Conservation (phyloP, 2,113 vertebrate species). For the Mellivora capensis region DNA sequence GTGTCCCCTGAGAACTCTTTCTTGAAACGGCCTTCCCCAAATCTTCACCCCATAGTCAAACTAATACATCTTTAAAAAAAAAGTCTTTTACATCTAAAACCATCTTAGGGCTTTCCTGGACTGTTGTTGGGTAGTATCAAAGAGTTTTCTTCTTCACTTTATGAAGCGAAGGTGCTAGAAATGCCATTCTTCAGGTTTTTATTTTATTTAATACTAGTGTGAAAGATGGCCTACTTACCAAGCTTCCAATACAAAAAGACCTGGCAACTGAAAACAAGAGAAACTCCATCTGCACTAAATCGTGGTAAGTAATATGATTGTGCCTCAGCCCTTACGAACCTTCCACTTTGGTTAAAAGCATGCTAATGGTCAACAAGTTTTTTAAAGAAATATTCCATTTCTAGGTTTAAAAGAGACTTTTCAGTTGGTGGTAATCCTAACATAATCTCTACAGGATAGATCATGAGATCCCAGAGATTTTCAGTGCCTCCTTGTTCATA, state of each 20-base stretch:
- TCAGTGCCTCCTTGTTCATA: rapidly evolving
- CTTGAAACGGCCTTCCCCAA: neutral
- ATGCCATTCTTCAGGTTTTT: neutral
- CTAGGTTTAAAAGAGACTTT: neutral
- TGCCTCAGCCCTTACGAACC: neutral
- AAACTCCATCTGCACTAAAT: neutral
- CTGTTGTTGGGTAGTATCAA: neutral
- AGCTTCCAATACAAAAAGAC: neutral
- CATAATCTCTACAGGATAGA: neutral
- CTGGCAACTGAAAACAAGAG: neutral
- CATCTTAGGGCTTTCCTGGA: neutral
- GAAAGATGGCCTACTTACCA: neutral
- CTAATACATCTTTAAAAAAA: neutral
- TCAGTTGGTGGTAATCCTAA: neutral
- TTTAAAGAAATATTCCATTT: neutral
- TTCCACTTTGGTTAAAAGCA: neutral
- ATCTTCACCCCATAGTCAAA: neutral
- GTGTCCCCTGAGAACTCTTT: neutral
- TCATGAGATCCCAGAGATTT: neutral
- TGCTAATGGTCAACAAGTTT: neutral
- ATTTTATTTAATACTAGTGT: neutral
- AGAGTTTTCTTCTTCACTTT: neutral
- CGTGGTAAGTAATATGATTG: neutral
- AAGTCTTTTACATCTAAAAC: neutral
- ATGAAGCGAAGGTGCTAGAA: neutral